Evolutionary conservation across 2,797 vertebrate species (phyloP).

Genomic region (Lemur catta): DNA sequence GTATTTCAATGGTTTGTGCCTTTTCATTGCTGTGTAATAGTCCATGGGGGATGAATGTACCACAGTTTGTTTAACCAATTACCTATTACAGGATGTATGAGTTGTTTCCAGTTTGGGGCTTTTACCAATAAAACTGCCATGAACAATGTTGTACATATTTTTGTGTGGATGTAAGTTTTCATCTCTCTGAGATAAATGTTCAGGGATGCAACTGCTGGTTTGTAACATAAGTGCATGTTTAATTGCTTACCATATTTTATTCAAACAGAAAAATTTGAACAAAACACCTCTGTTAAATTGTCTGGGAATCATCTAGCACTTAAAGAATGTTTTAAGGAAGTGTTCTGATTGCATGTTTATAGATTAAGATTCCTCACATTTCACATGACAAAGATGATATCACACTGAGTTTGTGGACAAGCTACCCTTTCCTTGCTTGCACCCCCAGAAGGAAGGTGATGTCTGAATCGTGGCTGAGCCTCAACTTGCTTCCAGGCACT

Average conservation of each 20-base stretch:
- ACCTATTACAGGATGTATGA: background rate
- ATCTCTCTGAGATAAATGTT: background rate
- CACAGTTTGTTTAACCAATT: background rate
- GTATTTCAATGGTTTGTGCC: background rate
- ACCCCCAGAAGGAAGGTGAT: background rate
- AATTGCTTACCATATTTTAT: background rate
- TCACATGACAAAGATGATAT: background rate
- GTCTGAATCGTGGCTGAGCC: background rate
- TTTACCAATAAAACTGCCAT: background rate
- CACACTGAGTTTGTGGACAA: fast-evolving
- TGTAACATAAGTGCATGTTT: background rate
- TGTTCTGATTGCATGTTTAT: background rate
- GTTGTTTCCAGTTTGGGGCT: background rate
- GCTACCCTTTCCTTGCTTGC: background rate
- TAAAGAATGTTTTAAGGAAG: background rate
- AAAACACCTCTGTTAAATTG: background rate
- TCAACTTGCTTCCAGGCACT: background rate
- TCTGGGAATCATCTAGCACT: constrained; percentile 9
- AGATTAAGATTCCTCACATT: background rate
- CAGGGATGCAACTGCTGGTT: background rate
- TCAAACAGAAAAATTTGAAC: background rate
- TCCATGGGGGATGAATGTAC: fast-evolving
- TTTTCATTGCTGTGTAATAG: background rate
- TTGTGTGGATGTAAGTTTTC: background rate
- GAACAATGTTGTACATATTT: background rate